phyloP scores from a whole-genome alignment of 1,140 invertebrate genomes.

The Macrobrachium nipponense region DNA sequence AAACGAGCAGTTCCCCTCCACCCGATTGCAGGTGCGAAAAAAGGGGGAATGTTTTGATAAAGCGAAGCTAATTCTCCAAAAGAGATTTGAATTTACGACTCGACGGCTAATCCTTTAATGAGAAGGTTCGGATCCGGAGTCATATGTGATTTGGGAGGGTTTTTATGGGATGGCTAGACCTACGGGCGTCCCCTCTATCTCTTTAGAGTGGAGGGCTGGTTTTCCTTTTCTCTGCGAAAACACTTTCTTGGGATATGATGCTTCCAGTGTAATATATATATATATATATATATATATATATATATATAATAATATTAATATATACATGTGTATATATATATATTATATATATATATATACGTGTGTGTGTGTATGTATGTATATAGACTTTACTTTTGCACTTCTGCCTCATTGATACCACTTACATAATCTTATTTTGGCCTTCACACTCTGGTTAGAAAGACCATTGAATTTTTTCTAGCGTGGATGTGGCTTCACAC shows the following conservation, averaged over 20 bases:
- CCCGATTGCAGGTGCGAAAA: too few species aligned
- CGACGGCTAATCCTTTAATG: too few species aligned
- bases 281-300: slow-evolving; percentile 20
- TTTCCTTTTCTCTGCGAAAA: background rate
- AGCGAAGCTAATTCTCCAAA: too few species aligned
- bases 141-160: too few species aligned
- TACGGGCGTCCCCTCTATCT: background rate
- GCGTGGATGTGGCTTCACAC: too few species aligned
- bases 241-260: background rate
- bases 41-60: too few species aligned
- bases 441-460: too few species aligned
- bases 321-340: slow-evolving; percentile 26
- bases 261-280: background rate
- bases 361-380: background rate
- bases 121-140: too few species aligned
- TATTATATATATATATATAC: slow-evolving; percentile 29
- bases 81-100: too few species aligned
- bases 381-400: background rate
- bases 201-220: background rate
- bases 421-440: too few species aligned
- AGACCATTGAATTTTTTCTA: too few species aligned
- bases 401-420: background rate
- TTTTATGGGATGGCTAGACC: background rate
- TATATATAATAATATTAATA: slow-evolving; percentile 16
- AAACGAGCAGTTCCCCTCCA: too few species aligned